phyloP scores from a whole-genome alignment of 2,888 invertebrate species.

The Gandaritis pyraliata region DNA sequence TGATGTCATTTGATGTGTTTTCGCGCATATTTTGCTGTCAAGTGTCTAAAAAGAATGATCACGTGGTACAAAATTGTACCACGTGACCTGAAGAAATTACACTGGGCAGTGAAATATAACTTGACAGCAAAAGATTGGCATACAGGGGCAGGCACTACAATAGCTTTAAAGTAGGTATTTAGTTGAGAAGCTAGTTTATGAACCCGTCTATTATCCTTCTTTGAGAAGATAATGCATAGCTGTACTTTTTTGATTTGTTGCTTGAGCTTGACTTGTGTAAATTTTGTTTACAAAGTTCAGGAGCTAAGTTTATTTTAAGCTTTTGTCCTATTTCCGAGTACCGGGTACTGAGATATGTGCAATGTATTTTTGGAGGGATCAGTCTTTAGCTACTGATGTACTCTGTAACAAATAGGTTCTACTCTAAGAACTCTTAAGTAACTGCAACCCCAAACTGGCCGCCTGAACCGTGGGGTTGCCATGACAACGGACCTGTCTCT shows the following conservation, averaged over 20 bases:
- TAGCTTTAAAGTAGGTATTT: constrained; percentile 11
- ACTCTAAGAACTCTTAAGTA: constrained; percentile 37
- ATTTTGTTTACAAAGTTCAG: neutral
- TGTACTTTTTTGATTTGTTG: too few species aligned
- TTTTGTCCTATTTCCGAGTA: too few species aligned
- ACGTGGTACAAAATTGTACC: too few species aligned
- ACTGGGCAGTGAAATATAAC: too few species aligned
- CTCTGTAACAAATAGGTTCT: neutral
- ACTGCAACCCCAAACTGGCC: constrained; percentile 33
- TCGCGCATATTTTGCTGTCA: too few species aligned
- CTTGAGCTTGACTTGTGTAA: neutral
- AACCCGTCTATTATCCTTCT: neutral
- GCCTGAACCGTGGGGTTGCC: constrained; percentile 49
- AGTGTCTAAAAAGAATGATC: too few species aligned
- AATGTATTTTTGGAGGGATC: too few species aligned
- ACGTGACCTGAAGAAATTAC: too few species aligned
- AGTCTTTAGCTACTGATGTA: neutral
- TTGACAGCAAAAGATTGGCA: too few species aligned
- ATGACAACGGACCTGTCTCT: constrained; percentile 62
- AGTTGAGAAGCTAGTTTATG: constrained; percentile 5
- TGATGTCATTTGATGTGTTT: too few species aligned
- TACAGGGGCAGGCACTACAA: constrained; percentile 21
- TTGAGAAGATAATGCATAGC: neutral
- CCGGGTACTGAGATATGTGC: too few species aligned
- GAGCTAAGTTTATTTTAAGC: too few species aligned